Base-by-base conservation (phyloP, 2,797 vertebrate genomes). In the Muraenolepis orangiensis region DNA sequence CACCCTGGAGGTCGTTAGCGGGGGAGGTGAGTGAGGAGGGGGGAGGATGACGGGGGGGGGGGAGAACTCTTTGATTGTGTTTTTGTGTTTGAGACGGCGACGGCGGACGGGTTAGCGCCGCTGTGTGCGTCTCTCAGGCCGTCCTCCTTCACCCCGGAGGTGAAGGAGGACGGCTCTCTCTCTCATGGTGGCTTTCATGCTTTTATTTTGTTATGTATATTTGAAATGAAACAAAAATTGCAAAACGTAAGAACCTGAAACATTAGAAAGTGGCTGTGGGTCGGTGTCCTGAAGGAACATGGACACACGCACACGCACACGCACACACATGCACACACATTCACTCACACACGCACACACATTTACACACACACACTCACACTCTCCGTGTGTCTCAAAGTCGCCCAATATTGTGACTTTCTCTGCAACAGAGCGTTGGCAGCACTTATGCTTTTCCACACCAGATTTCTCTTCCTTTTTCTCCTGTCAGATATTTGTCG, bases 401-500 rank as follows among this genome's bases (percentile, higher is more conserved):
- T 51, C 42, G 3, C 42, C 42, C 42, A 51, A 51, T 51, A 20
- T 51, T 20, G 42, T 51, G 42, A 18, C 42, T 51, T 51, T 51
- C 42, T 51, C 42, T 20, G 5, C 64, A 12, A 12, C 29, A 30
- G 64, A 23, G 61, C n/a, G 7, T 23, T 23, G 61, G 61, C n/a
- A 28, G 1, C 64, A 26, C 64, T 76, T 77, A 2, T 71, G 71
- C 74, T 77, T 72, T 67, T 30, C 64, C 57, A 70, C 74, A 38
- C 7, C 67, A 70, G 7, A 38, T 70, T 20, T 72, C 73, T 71
- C 72, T 20, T 12, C 72, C 71, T 12, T 23, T 69, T 42, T 30
- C 38, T 72, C 79, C 76, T 75, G 72, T 82, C 83, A 78, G 77
- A 79, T 78, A 61, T 84, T 79, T 75, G 51, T 75, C 57, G 31